Evolutionary conservation across 2,113 vertebrate genomes (phyloP).

Genomic region (Hemicordylus capensis): DNA sequence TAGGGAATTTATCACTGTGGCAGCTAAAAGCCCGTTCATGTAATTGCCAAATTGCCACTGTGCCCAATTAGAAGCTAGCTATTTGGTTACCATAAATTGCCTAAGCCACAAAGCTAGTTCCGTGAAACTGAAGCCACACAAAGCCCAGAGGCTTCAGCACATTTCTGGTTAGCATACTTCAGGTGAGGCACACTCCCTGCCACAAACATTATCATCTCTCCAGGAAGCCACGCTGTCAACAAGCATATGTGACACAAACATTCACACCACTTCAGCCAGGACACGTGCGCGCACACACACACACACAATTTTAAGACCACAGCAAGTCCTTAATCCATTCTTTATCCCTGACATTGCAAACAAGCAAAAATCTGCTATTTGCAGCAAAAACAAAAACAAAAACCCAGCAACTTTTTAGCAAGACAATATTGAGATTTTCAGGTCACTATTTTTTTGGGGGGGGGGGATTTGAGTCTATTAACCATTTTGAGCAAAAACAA

Average conservation of each 20-base stretch:
- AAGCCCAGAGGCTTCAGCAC: neutral
- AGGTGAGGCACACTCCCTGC: neutral
- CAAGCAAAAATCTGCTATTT: neutral
- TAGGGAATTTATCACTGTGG: rapidly evolving
- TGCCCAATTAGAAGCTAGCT: neutral
- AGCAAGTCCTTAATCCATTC: neutral
- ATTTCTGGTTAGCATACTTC: neutral
- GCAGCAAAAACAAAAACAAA: neutral
- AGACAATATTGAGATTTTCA: neutral
- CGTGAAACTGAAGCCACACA: neutral
- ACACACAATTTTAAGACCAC: neutral
- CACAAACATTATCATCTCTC: neutral
- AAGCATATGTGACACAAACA: neutral
- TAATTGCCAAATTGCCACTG: neutral
- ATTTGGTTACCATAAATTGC: neutral
- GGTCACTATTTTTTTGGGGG: neutral
- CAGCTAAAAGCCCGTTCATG: rapidly evolving
- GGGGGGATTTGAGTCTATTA: neutral
- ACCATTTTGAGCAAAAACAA: neutral
- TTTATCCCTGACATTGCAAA: neutral
- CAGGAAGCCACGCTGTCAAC: neutral
- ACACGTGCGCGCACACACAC: neutral
- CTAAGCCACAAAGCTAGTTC: neutral
- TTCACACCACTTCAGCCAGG: neutral
- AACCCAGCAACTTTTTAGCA: neutral